Conservation (phyloP, 2,888 invertebrate genomes). For the Clusia tigrina region DNA sequence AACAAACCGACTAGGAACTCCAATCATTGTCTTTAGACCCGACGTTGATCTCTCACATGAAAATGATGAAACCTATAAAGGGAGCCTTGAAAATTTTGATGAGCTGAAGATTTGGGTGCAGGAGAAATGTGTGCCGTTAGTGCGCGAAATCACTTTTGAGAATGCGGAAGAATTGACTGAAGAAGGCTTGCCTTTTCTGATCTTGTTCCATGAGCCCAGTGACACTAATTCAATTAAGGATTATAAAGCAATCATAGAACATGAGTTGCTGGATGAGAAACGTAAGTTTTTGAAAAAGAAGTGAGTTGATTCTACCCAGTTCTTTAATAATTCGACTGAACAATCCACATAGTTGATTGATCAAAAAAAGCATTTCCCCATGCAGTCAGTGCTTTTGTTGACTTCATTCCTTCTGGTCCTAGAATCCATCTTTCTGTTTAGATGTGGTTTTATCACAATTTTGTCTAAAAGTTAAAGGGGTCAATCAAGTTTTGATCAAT, state of each 20-base stretch:
- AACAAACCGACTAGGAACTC: slow-evolving; percentile 68
- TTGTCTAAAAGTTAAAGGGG: too few species aligned
- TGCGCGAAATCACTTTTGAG: slow-evolving; percentile 98
- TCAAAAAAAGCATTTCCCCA: too few species aligned
- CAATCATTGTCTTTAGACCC: slow-evolving; percentile 83
- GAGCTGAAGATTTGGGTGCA: slow-evolving; percentile 89
- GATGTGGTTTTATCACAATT: too few species aligned
- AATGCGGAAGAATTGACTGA: slow-evolving; percentile 99
- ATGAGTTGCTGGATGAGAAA: slow-evolving; percentile 84
- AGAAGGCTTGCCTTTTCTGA: slow-evolving; percentile 97
- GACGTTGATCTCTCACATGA: slow-evolving; percentile 82
- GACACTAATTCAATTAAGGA: slow-evolving; percentile 82
- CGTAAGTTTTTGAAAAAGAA: slow-evolving; percentile 68
- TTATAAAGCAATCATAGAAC: slow-evolving; percentile 82
- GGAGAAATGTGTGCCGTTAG: slow-evolving; percentile 94
- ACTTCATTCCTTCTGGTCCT: too few species aligned
- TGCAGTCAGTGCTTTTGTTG: too few species aligned
- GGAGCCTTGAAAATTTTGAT: slow-evolving; percentile 78
- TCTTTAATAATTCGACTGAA: not conserved
- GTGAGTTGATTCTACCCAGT: too few species aligned
- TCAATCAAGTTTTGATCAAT: too few species aligned
- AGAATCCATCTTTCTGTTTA: too few species aligned
- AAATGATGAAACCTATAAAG: slow-evolving; percentile 83
- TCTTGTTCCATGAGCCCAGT: slow-evolving; percentile 91
- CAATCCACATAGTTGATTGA: not conserved